Base-by-base conservation (phyloP, 2,113 vertebrate species). In the Tetrax tetrax region DNA sequence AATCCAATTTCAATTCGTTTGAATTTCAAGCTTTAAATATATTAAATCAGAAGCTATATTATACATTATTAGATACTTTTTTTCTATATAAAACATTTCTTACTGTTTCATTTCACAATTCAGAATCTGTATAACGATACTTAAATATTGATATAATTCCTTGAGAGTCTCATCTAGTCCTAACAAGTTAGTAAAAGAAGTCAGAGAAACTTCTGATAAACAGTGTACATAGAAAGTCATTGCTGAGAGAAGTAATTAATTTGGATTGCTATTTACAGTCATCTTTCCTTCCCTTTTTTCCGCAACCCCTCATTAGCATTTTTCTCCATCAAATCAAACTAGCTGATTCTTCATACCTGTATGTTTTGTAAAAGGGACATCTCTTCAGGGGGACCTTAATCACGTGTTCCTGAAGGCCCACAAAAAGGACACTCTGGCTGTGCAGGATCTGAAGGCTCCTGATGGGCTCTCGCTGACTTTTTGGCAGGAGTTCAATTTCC, bases 311-410 rank as follows among this genome's bases (percentile, higher is more conserved):
- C 2, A 1, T 43, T 48, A 4, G 27, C 19, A 41, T 48, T 59
- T 96, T 87, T 83, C 10, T 88, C 37, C 12, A 19, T 59, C 37
- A 93, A 63, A 83, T n/a, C n/a, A 82, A 95, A 29, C 15, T 12
- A 64, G 22, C 1, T 47, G 83, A 51, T 81, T 82, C 23, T 50
- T 63, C 48, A 96, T 98, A 99, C 99, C 99, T 99, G 98, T 98
- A 98, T 2, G 98, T 98, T 97, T 98, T 99, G 97, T 99, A 98
- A 96, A 99, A 99, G 80, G 94, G 98, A 97, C 99, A 99, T 92
- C 99, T 98, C 98, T 99, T 99, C 94, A 99, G 98, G 1, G 99
- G 99, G 91, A 99, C 98, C 96, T 99, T 99, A 98, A 99, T 98
- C 92, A 99, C 99, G 15, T 99, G 99, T 86, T 98, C 98, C 76